Base-by-base conservation (phyloP, 2,797 vertebrate species). In the Melanotaenia pygmaea region DNA sequence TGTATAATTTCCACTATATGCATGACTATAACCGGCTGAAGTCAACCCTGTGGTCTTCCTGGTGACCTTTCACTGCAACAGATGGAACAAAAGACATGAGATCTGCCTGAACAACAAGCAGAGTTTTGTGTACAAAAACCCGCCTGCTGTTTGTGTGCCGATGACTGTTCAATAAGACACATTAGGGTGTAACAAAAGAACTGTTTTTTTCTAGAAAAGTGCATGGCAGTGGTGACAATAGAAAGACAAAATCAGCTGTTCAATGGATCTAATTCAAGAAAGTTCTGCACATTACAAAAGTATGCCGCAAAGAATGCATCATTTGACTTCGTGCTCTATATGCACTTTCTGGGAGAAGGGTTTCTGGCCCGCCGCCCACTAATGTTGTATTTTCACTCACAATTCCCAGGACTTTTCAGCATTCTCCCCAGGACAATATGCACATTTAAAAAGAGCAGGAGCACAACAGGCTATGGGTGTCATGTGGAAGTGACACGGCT, bases 401-500 rank as follows among this genome's bases (percentile, higher is more conserved):
- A 71, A 69, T 83, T 87, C 80, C 84, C 81, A 76, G 76, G 80
- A 79, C 75, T 68, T 80, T 79, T 85, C 83, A 69, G 79, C 4
- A 51, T 81, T 89, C 77, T 66, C 62, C 9, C 51, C 45, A 1
- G 7, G 76, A 93, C 92, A 91, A 91, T 85, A 81, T 88, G 80
- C 54, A 84, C 83, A 91, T 86, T 92, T 85, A 90, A 5, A 76
- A 32, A 51, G 70, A 67, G 64, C 67, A n/a, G 38, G 62, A 79
- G 62, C 67, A 82, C 80, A 85, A 85, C 79, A 64, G 69, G 71
- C 79, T 47, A 70, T 5, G 74, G 74, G 75, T 54, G 83, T 90
- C 87, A 89, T 89, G 89, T 84, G 86, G 74, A 87, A 70, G 34
- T 80, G 84, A 91, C 79, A 59, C 77, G 79, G 80, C 74, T 84